Evolutionary conservation across 2,113 vertebrate species (phyloP).

Genomic region (Ginglymostoma cirratum): DNA sequence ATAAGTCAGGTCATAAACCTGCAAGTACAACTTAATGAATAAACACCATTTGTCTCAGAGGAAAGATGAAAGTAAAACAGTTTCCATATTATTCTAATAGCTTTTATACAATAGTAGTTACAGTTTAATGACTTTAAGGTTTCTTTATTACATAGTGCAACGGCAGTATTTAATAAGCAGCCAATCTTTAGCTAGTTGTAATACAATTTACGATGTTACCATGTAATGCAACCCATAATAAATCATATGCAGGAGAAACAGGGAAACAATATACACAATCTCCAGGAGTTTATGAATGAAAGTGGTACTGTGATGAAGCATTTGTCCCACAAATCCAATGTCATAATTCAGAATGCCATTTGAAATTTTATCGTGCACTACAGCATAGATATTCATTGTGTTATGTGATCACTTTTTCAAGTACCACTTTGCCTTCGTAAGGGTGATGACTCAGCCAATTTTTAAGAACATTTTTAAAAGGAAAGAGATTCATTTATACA

Average conservation of each 20-base stretch:
- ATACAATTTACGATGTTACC: background rate
- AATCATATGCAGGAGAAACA: background rate
- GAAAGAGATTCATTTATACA: background rate
- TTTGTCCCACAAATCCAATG: background rate
- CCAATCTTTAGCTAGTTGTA: background rate
- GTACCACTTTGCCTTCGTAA: background rate
- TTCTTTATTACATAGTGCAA: background rate
- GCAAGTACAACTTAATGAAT: background rate
- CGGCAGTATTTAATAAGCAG: background rate
- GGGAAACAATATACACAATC: background rate
- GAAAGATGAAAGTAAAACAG: background rate
- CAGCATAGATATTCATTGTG: background rate
- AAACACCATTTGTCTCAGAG: background rate
- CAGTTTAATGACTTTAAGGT: background rate
- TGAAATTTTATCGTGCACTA: background rate
- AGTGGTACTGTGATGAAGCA: background rate
- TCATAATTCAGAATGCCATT: background rate
- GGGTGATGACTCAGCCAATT: too few relatives aligned
- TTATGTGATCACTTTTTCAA: background rate
- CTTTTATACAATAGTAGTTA: background rate
- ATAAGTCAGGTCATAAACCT: background rate
- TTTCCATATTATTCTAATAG: conserved; percentile 17
- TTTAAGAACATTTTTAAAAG: background rate
- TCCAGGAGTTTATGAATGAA: background rate
- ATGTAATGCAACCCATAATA: background rate